Evolutionary conservation across 1,140 invertebrate species (phyloP).

Genomic region (Saccostrea cuccullata): DNA sequence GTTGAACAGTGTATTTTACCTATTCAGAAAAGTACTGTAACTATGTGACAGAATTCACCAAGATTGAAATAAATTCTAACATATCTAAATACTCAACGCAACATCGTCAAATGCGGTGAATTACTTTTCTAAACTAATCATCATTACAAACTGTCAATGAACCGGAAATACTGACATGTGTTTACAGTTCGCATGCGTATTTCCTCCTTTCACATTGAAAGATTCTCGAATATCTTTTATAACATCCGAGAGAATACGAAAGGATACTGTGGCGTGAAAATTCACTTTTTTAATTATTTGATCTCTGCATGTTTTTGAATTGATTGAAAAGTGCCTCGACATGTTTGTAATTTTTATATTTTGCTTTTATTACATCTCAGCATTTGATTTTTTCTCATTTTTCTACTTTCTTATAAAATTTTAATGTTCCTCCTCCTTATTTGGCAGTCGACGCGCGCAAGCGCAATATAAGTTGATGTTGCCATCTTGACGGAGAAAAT

Average conservation of each 20-base stretch:
- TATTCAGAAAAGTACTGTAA: background rate
- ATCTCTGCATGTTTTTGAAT: background rate
- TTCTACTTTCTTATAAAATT: background rate
- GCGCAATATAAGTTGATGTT: conserved; percentile 38
- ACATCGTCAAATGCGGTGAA: no score
- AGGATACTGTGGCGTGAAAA: background rate
- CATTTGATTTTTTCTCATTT: background rate
- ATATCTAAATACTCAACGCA: no score
- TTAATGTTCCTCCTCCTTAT: conserved; percentile 17
- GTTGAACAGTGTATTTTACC: background rate
- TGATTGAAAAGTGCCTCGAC: no score
- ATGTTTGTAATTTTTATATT: no score
- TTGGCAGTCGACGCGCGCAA: conserved; percentile 43
- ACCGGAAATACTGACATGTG: conserved; percentile 22
- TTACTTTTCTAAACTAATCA: background rate
- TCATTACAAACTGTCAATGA: background rate
- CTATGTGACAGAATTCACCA: no score
- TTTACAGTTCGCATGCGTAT: background rate
- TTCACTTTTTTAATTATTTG: background rate
- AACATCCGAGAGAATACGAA: background rate
- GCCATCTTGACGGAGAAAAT: conserved; percentile 50
- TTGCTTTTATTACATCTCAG: background rate
- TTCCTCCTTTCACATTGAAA: background rate
- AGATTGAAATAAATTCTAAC: no score
- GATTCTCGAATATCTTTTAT: background rate